Evolutionary conservation across 2,888 invertebrate species (phyloP), one percentile per base, ranked within the genome.

Genomic region (Andrena trimmerana): DNA sequence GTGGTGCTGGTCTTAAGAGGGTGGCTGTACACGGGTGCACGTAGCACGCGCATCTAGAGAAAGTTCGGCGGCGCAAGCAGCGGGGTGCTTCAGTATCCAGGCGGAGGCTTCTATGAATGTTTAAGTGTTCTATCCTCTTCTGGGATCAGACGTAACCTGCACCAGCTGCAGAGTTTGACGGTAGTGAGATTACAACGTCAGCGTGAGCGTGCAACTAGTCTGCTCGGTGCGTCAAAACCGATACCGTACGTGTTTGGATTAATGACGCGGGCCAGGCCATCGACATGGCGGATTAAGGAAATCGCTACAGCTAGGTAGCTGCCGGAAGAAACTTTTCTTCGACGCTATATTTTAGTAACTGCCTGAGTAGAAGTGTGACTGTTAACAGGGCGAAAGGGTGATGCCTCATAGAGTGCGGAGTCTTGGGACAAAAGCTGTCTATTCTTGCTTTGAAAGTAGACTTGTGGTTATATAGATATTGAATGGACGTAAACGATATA

Each of bases 101-200:
- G 36, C 66, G 81, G 76, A 70, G 80, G 84, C 89, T 87, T 83
- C 89, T 86, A 88, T 88, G 85, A 89, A 88, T 90, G 90, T 90
- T 89, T 88, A 86, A 90, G 86, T 78, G 82, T 79, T 79, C 74
- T 71, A 83, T 79, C 83, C 84, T 86, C 86, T 75, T 76, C 82
- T 50, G 73, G 74, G 74, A 71, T 71, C 73, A 68, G 76, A 81
- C 77, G 87, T 82, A 87, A 79, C 81, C 81, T 50, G 80, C 78
- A 78, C 81, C 89, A 87, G 86, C 87, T 84, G 84, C 85, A 60
- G 77, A 81, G 82, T 76, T 86, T 78, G 77, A 67, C 78, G 84
- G 80, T 89, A 89, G 89, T 87, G 86, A 84, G 89, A 89, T 89
- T 89, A 89, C 83, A 70, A 77, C 84, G 84, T 87, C 87, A 84